phyloP scores from a whole-genome alignment of 92 coral and sea anemone genomes.

The Meandrina meandrites region DNA sequence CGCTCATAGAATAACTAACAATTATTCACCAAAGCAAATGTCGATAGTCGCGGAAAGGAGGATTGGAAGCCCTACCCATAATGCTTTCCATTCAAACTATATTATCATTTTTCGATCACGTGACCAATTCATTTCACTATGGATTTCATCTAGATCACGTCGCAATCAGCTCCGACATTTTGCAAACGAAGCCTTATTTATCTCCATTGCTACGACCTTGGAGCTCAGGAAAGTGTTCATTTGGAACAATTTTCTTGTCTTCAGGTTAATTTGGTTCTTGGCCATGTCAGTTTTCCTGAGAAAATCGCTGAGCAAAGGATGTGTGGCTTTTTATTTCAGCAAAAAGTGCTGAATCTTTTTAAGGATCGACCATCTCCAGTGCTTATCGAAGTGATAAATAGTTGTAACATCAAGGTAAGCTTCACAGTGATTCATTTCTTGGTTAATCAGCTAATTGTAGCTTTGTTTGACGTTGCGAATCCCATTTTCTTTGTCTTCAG shows the following conservation, averaged over 20 bases:
- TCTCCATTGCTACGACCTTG: neutral
- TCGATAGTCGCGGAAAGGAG: too few species aligned
- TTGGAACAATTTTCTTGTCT: slow-evolving; percentile 9
- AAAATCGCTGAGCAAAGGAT: slow-evolving; percentile 15
- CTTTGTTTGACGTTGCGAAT: neutral
- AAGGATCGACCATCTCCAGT: slow-evolving; percentile 25
- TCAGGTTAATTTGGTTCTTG: slow-evolving; percentile 31
- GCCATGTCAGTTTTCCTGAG: slow-evolving; percentile 31
- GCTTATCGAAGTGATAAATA: slow-evolving; percentile 14
- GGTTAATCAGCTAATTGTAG: neutral
- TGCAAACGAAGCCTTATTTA: neutral
- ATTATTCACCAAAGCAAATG: too few species aligned
- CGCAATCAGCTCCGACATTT: neutral
- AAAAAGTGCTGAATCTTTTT: neutral
- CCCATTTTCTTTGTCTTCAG: neutral
- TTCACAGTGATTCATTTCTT: slow-evolving; percentile 19
- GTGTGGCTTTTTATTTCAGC: slow-evolving; percentile 1
- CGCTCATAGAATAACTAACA: too few species aligned
- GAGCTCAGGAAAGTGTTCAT: slow-evolving; percentile 24
- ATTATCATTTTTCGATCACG: slow-evolving; percentile 9
- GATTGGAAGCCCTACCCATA: slow-evolving; percentile 4
- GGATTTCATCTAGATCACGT: slow-evolving; percentile 8
- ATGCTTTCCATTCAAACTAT: neutral
- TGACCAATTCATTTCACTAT: slow-evolving; percentile 4
- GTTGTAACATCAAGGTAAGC: slow-evolving; percentile 37